These are phyloP conservation scores for Polyommatus icarus DNA, from an alignment of 2,888 invertebrate genomes.

Conservation along the genomic window DNA sequence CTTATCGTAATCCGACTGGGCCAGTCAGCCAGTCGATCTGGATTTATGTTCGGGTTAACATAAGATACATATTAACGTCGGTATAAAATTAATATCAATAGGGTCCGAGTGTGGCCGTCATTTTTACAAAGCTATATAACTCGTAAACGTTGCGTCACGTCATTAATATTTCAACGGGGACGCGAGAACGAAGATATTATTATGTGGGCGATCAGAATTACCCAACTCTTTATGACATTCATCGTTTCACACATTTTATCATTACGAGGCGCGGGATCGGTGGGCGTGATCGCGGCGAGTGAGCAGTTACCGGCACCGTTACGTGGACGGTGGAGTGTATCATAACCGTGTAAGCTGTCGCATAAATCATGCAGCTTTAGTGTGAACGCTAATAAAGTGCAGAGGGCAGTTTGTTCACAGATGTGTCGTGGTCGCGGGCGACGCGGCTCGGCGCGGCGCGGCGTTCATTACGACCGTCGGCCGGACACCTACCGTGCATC, in stretches of 20 bases:
- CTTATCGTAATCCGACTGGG: not conserved
- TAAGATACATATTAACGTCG: not conserved
- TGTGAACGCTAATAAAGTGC: slow-evolving; percentile 26
- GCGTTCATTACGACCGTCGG: slow-evolving; percentile 65
- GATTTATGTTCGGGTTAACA: not conserved
- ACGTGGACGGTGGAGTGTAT: slow-evolving; percentile 19
- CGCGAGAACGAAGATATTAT: slow-evolving; percentile 12
- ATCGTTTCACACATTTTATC: slow-evolving; percentile 26
- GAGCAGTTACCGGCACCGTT: slow-evolving; percentile 20
- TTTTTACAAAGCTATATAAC: slow-evolving; percentile 1
- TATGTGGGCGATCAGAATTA: slow-evolving; percentile 28
- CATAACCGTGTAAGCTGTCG: slow-evolving; percentile 21
- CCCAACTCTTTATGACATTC: slow-evolving; percentile 25
- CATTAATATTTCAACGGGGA: slow-evolving; percentile 25
- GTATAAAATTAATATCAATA: slow-evolving; percentile 4
- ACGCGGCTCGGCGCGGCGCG: slow-evolving; percentile 47
- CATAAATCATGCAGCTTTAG: slow-evolving; percentile 29
- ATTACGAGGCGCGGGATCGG: slow-evolving; percentile 20
- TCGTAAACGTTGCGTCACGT: slow-evolving; percentile 3
- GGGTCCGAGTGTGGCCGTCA: not conserved
- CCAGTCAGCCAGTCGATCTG: not conserved
- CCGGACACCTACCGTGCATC: slow-evolving; percentile 71
- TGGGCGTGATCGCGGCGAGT: slow-evolving; percentile 21
- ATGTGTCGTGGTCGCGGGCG: slow-evolving; percentile 34
- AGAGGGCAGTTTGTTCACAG: slow-evolving; percentile 34